Conservation (phyloP, 92 coral and sea anemone genomes). For the Zoanthus sansibaricus region DNA sequence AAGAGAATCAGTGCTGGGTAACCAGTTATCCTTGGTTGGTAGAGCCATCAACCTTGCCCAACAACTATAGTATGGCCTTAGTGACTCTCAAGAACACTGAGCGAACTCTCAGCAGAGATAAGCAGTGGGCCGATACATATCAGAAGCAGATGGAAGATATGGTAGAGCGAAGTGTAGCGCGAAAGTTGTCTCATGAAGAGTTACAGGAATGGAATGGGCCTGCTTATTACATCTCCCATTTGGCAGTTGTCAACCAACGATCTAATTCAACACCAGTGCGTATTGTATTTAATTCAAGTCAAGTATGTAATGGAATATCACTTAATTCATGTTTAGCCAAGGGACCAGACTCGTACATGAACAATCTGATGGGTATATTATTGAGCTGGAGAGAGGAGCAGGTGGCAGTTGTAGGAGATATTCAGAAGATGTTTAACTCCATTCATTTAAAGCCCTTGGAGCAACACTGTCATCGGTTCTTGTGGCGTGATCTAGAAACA, state of each 20-base stretch:
- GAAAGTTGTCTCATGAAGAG: slow-evolving; percentile 60
- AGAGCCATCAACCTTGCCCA: slow-evolving; percentile 68
- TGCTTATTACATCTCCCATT: slow-evolving; percentile 64
- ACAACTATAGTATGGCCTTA: slow-evolving; percentile 65
- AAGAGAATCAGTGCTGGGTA: slow-evolving; percentile 66
- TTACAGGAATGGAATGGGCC: slow-evolving; percentile 63
- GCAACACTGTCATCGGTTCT: slow-evolving; percentile 23
- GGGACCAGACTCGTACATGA: slow-evolving; percentile 64
- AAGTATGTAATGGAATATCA: slow-evolving; percentile 56
- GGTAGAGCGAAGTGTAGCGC: slow-evolving; percentile 69
- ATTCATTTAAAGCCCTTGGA: neutral
- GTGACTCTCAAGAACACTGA: slow-evolving; percentile 73
- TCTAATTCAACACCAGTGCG: slow-evolving; percentile 70
- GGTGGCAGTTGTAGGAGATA: slow-evolving; percentile 61
- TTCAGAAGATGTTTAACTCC: slow-evolving; percentile 59
- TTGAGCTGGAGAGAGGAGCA: slow-evolving; percentile 34
- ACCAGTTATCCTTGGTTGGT: slow-evolving; percentile 78
- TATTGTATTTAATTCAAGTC: slow-evolving; percentile 73
- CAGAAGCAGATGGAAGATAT: slow-evolving; percentile 10
- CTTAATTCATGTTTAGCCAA: slow-evolving; percentile 65
- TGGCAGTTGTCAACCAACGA: slow-evolving; percentile 72
- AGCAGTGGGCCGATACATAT: slow-evolving; percentile 71
- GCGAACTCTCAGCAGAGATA: slow-evolving; percentile 62
- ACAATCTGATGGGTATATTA: slow-evolving; percentile 62
- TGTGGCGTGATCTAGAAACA: slow-evolving; percentile 57